Evolutionary conservation across 2,797 vertebrate genomes (phyloP).

Genomic region (Sandelia bainsii): DNA sequence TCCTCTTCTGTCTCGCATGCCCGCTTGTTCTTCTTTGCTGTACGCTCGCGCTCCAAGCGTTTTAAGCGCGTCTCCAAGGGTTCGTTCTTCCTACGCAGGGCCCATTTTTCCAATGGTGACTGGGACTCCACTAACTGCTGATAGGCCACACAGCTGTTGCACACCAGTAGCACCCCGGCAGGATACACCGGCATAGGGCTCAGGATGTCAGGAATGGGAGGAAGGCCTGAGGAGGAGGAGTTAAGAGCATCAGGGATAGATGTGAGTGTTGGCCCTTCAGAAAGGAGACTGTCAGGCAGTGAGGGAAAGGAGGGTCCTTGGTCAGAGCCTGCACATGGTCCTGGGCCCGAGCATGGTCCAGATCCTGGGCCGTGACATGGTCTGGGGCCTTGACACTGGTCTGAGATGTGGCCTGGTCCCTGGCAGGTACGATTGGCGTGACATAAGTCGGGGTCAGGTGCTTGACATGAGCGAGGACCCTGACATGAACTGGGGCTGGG

Average conservation of each 20-base stretch:
- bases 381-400: slow-evolving; percentile 66
- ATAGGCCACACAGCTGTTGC: slow-evolving; percentile 95
- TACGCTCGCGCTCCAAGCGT: slow-evolving; percentile 94
- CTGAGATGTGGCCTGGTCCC: slow-evolving; percentile 56
- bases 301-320: slow-evolving; percentile 79
- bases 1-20: slow-evolving; percentile 94
- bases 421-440: slow-evolving; percentile 66
- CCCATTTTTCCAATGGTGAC: slow-evolving; percentile 91
- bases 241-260: slow-evolving; percentile 82
- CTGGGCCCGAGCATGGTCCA: slow-evolving; percentile 43
- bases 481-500: slow-evolving; percentile 70
- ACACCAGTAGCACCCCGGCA: slow-evolving; percentile 94
- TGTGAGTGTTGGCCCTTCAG: slow-evolving; percentile 79
- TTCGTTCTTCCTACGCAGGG: slow-evolving; percentile 92
- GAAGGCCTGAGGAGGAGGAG: slow-evolving; percentile 80
- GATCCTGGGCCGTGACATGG: slow-evolving; percentile 53
- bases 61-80: slow-evolving; percentile 91
- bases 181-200: slow-evolving; percentile 89
- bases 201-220: slow-evolving; percentile 85
- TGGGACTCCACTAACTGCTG: slow-evolving; percentile 92
- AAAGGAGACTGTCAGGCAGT: slow-evolving; percentile 81
- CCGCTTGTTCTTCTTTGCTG: slow-evolving; percentile 95
- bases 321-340: slow-evolving; percentile 61
- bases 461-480: slow-evolving; percentile 60
- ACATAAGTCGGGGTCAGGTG: slow-evolving; percentile 60